Conservation (phyloP, 1,140 invertebrate species). For the Trachymyrmex cornetzi region DNA sequence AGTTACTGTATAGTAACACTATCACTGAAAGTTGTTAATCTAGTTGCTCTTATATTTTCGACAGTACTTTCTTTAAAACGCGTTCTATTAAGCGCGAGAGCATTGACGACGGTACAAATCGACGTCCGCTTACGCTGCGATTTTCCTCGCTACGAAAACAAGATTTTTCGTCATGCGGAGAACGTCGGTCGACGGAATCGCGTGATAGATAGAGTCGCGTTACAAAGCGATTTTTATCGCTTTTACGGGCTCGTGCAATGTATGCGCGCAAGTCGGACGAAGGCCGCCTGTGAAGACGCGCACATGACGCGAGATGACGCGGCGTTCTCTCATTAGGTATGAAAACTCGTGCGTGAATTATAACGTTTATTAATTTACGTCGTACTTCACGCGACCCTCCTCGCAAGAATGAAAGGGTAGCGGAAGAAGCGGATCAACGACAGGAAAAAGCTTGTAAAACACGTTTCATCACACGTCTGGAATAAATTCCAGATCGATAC, state of each 20-base stretch:
- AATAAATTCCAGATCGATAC: conserved; percentile 3
- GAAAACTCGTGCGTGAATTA: conserved; percentile 73
- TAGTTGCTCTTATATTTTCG: not conserved
- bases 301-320: conserved; percentile 75
- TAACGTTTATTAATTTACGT: conserved; percentile 73
- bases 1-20: not conserved
- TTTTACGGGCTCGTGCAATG: not conserved
- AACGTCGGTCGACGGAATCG: conserved; percentile 47
- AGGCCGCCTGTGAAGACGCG: conserved; percentile 71
- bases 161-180: conserved; percentile 48
- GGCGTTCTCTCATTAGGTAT: conserved; percentile 73
- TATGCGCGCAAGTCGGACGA: conserved; percentile 21
- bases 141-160: conserved; percentile 32
- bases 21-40: not conserved
- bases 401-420: conserved; percentile 53
- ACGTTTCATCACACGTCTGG: not conserved
- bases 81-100: conserved; percentile 4
- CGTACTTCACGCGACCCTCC: conserved; percentile 55
- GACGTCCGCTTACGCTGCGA: conserved; percentile 57
- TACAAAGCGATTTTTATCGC: conserved; percentile 72
- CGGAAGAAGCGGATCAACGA: not conserved
- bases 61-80: not conserved
- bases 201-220: conserved; percentile 69
- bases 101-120: conserved; percentile 50
- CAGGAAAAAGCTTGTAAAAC: conserved; percentile 10